phyloP scores from a whole-genome alignment of 1,140 invertebrate species.

The Lepidurus packardi region DNA sequence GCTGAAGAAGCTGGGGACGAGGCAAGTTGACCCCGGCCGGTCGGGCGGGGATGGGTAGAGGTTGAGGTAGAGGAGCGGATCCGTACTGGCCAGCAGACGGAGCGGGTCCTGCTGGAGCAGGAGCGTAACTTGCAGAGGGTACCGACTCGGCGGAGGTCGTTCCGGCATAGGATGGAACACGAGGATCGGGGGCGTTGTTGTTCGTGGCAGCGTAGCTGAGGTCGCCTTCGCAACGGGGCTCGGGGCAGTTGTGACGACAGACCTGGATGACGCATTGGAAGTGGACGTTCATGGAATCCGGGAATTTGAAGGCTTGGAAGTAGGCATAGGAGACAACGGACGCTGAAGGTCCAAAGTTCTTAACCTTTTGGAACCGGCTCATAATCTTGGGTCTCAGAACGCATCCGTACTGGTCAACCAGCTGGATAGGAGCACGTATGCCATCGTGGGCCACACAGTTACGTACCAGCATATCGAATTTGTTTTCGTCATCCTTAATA shows the following conservation, averaged over 20 bases:
- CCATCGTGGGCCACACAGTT: slow-evolving; percentile 93
- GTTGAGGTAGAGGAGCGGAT: slow-evolving; percentile 65
- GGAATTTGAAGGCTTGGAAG: slow-evolving; percentile 95
- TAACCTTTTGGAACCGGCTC: slow-evolving; percentile 88
- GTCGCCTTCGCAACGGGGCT: slow-evolving; percentile 72
- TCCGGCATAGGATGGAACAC: slow-evolving; percentile 32
- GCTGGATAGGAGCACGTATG: slow-evolving; percentile 81
- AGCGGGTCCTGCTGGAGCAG: slow-evolving; percentile 16
- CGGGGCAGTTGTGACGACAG: slow-evolving; percentile 85
- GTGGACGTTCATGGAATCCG: slow-evolving; percentile 93
- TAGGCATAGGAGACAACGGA: slow-evolving; percentile 90
- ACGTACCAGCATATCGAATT: slow-evolving; percentile 89
- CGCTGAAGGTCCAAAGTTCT: slow-evolving; percentile 88
- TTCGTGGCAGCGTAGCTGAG: slow-evolving; percentile 61
- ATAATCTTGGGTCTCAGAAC: slow-evolving; percentile 89
- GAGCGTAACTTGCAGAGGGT: not conserved
- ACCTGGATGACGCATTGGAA: slow-evolving; percentile 96
- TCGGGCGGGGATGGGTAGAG: slow-evolving; percentile 70
- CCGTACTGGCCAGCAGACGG: slow-evolving; percentile 37
- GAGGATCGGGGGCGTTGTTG: slow-evolving; percentile 36
- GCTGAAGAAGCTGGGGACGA: slow-evolving; percentile 24
- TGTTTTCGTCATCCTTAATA: slow-evolving; percentile 91
- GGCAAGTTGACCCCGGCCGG: slow-evolving; percentile 62
- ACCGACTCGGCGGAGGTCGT: slow-evolving; percentile 30
- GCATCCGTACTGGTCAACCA: slow-evolving; percentile 86